Base-by-base conservation (phyloP, 2,797 vertebrate genomes). In the Falco naumanni region DNA sequence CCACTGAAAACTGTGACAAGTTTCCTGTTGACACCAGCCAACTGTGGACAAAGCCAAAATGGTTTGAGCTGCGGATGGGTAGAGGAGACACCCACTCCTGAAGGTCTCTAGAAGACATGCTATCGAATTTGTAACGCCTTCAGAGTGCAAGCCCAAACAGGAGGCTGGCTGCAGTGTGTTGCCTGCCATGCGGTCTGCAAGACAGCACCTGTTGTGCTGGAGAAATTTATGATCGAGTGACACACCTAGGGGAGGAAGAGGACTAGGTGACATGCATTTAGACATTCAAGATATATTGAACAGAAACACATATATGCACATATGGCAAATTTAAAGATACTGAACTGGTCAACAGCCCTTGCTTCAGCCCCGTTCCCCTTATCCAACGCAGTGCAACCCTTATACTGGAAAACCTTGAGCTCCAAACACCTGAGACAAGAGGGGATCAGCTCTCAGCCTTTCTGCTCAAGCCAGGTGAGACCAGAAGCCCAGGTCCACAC, bases 121-220 rank as follows among this genome's bases (percentile, higher is more conserved):
- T 74, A 43, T 83, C 10, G n/a, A 21, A 33, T 72, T 85, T 83
- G 59, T 69, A 56, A 45, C 39, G 63, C 31, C 11, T 74, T 66
- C 22, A 48, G 57, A 70, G 5, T 51, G 5, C 34, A 57, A 60
- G 26, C 39, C 18, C 34, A 53, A 39, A 16, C 9, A 82, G 85
- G 79, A 86, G 7, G 16, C 6, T 5, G 0, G 17, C 7, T 45
- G 88, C 41, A 19, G 7, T 26, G 59, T 51, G 12, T 66, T 70
- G 70, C 39, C 20, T 56, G n/a, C 34, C 45, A 24, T 2, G 22
- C 3, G 1, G 21, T 45, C 22, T 47, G 37, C 34, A 80, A 43
- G 16, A 59, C 2, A 15, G 26, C 12, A 13, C 4, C 8, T 1
- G 0, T n/a, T 50, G 34, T 47, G 22, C 31, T 53, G 39, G 48